Evolutionary conservation across 2,888 invertebrate species (phyloP).

Genomic region (Philereme vetulata): DNA sequence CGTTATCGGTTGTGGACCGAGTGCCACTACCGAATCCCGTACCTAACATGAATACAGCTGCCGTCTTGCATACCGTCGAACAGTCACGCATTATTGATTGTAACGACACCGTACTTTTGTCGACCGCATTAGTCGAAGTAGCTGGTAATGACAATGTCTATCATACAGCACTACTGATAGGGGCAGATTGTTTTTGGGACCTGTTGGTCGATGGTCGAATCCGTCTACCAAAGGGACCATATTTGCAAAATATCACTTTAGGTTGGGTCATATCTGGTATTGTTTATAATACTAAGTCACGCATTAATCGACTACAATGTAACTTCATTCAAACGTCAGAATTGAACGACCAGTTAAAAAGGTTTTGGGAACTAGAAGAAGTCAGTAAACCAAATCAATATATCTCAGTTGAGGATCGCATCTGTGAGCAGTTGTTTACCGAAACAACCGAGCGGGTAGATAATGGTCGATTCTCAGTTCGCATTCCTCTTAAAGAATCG

Average conservation of each 20-base stretch:
- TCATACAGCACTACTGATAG: slow-evolving; percentile 9
- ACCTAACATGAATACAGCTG: not conserved
- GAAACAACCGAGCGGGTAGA: too few relatives aligned
- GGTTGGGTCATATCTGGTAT: slow-evolving; percentile 23
- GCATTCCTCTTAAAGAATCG: too few relatives aligned
- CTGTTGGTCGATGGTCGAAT: slow-evolving; percentile 2
- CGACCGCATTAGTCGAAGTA: slow-evolving; percentile 6
- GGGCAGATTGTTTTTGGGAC: slow-evolving; percentile 25
- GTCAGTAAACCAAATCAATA: too few relatives aligned
- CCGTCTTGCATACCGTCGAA: slow-evolving; percentile 6
- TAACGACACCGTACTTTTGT: slow-evolving; percentile 2
- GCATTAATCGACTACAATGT: slow-evolving; percentile 1
- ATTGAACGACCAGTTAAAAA: too few relatives aligned
- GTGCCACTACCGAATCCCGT: not conserved
- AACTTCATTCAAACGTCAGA: too few relatives aligned
- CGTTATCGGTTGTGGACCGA: not conserved
- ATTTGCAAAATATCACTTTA: slow-evolving; percentile 10
- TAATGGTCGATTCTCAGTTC: too few relatives aligned
- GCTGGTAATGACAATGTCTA: slow-evolving; percentile 1
- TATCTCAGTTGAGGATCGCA: too few relatives aligned
- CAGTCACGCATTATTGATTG: slow-evolving; percentile 8
- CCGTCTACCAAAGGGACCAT: slow-evolving; percentile 8
- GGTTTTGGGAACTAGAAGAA: too few relatives aligned
- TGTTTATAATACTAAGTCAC: slow-evolving; percentile 3
- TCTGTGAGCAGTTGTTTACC: too few relatives aligned